phyloP scores from a whole-genome alignment of 1,140 invertebrate genomes.

The Drosophila elegans region DNA sequence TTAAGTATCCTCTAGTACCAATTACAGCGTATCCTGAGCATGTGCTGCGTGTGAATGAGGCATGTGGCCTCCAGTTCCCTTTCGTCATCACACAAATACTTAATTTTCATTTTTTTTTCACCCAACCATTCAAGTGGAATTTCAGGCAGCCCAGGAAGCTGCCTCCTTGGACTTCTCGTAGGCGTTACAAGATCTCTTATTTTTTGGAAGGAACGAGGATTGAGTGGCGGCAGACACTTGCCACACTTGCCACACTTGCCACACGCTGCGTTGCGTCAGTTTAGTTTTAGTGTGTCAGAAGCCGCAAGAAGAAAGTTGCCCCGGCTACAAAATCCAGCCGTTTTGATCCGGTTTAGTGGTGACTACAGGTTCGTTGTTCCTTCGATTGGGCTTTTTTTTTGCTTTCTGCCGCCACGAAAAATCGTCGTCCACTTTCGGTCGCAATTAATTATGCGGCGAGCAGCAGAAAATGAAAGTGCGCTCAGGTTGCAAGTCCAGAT shows the following conservation, averaged over 20 bases:
- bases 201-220: constrained; percentile 2
- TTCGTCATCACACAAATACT: constrained; percentile 31
- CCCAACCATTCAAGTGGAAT: constrained; percentile 30
- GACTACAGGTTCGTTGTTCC: constrained; percentile 73
- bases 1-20: too few species aligned
- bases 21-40: background rate
- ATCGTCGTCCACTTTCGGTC: constrained; percentile 79
- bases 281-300: constrained; percentile 83
- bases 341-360: constrained; percentile 73
- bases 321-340: constrained; percentile 19
- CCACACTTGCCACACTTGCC: constrained; percentile 75
- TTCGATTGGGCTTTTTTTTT: constrained; percentile 64
- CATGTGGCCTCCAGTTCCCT: constrained; percentile 35
- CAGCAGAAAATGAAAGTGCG: constrained; percentile 79
- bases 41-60: constrained; percentile 61
- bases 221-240: constrained; percentile 48
- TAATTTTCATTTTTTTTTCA: constrained; percentile 57
- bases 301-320: constrained; percentile 76
- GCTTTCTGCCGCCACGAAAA: constrained; percentile 73
- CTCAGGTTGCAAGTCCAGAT: constrained; percentile 38
- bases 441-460: constrained; percentile 79
- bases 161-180: constrained; percentile 40
- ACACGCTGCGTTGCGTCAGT: constrained; percentile 74
- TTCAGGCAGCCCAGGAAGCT: constrained; percentile 57
- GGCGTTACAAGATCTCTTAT: constrained; percentile 38